These are phyloP conservation scores for Macrocentrus cingulum DNA, from an alignment of 1,140 invertebrate genomes.

Conservation along the genomic window DNA sequence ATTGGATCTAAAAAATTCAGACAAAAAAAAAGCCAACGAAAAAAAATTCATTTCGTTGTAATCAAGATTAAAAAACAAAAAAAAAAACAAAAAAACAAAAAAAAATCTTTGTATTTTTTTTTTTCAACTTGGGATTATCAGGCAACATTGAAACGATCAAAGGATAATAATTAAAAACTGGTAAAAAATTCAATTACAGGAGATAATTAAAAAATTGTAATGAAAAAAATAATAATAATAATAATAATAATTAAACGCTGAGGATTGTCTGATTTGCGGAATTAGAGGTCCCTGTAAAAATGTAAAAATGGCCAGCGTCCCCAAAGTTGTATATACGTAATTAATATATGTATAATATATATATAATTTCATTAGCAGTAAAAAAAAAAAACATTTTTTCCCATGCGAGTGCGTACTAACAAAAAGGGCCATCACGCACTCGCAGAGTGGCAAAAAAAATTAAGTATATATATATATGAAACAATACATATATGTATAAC, in stretches of 20 bases:
- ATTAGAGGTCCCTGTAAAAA: constrained; percentile 59
- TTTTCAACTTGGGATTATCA: constrained; percentile 33
- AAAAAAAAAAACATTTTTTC: constrained; percentile 33
- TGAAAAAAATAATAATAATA: too few relatives aligned
- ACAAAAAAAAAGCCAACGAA: too few relatives aligned
- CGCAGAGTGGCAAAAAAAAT: constrained; percentile 36
- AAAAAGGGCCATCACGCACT: constrained; percentile 51
- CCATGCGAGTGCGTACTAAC: constrained; percentile 37
- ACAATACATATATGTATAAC: constrained; percentile 37
- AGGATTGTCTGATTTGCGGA: constrained; percentile 60
- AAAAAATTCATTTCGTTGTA: too few relatives aligned
- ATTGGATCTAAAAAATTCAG: too few relatives aligned
- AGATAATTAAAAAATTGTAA: constrained; percentile 39
- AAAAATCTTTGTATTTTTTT: too few relatives aligned
- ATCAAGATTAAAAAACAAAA: too few relatives aligned
- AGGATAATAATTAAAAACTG: constrained; percentile 47
- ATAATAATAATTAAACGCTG: constrained; percentile 57
- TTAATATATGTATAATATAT: constrained; percentile 40
- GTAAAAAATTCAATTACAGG: constrained; percentile 38
- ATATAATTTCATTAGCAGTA: constrained; percentile 35
- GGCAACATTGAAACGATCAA: constrained; percentile 58
- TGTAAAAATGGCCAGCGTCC: constrained; percentile 60
- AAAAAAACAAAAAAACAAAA: too few relatives aligned
- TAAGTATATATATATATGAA: constrained; percentile 37
- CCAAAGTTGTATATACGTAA: constrained; percentile 56